Evolutionary conservation across 2,113 vertebrate species (phyloP), one percentile per base, ranked within the genome.

Genomic region (Thermophis baileyi): DNA sequence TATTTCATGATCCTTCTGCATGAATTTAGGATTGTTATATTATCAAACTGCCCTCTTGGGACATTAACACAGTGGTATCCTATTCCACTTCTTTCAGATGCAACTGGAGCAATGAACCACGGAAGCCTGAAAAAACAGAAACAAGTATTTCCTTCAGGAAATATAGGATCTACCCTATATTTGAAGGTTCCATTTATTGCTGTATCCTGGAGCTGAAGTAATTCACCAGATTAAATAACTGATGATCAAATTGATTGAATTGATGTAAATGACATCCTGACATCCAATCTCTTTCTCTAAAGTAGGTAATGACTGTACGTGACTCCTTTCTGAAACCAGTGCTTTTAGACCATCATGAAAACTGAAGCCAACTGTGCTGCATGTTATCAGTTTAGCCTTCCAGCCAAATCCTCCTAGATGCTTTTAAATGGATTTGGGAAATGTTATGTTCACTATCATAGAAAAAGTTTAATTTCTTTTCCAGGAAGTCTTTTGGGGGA

Each of bases 401-500:
- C 92, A 57, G 40, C 10, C 40, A 92, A 92, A 57, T 85, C 40
- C 11, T 47, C 25, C n/a, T 85, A 44, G 51, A 92, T 35, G 20
- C 47, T 92, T 92, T 89, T 24, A 49, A 92, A 27, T 92, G 50
- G 35, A 85, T 92, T 53, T 85, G 16, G 55, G 44, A 92, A 92
- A 51, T 85, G 24, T 88, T 92, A 11, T 55, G 25, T 27, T 92
- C 57, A 74, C 86, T 88, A n/a, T 53, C 74, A n/a, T 63, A 81
- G 63, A 55, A 44, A 44, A 88, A 55, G 50, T 92, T 89, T n/a
- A 55, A 55, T 85, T 54, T 16, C 6, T 87, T 88, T 92, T 47
- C 9, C 12, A 85, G 50, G 30, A 89, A 89, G 44, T 49, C 86
- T 74, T 92, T 92, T 92, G 50, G 53, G 7, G 18, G 30, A 14